A percentile compares a stretch with the other conserved stretches of the same genome.
Conservation (phyloP, 1,140 invertebrate species). For the Drosophila kurseongensis region DNA sequence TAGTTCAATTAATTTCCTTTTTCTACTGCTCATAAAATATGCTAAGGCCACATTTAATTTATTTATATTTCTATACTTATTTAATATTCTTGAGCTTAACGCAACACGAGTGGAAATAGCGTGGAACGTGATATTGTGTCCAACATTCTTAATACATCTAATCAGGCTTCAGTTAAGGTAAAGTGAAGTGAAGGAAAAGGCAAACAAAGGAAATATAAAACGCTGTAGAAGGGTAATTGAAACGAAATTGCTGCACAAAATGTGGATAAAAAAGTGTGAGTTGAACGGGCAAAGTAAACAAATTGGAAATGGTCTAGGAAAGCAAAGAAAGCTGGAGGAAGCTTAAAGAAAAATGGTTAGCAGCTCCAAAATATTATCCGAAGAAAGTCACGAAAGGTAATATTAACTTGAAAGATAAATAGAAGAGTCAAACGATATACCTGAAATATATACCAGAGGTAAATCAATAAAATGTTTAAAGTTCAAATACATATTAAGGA, state of each 20-base stretch:
- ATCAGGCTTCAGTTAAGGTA: conserved; percentile 39
- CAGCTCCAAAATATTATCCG: conserved; percentile 10
- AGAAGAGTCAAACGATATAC: no score
- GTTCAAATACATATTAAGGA: neutral
- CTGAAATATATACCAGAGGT: no score
- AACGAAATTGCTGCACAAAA: conserved; percentile 41
- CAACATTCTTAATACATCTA: conserved; percentile 37
- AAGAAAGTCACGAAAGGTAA: neutral
- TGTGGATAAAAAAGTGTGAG: conserved; percentile 27
- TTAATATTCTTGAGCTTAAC: conserved; percentile 56
- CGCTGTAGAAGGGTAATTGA: conserved; percentile 27
- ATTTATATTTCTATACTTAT: conserved; percentile 50
- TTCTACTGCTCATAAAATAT: conserved; percentile 67
- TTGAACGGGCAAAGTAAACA: conserved; percentile 15
- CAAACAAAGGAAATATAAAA: conserved; percentile 41
- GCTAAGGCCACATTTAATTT: conserved; percentile 78
- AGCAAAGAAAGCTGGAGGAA: neutral
- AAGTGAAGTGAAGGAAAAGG: conserved; percentile 19
- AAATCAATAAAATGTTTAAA: neutral
- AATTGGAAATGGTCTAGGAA: conserved; percentile 15
- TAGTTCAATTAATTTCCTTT: conserved; percentile 37
- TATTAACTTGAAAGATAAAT: neutral
- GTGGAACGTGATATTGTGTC: conserved; percentile 14
- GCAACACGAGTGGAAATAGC: conserved; percentile 13
- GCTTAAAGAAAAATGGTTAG: conserved; percentile 10